phyloP scores from a whole-genome alignment of 2,113 vertebrate species.

The Castor canadensis region DNA sequence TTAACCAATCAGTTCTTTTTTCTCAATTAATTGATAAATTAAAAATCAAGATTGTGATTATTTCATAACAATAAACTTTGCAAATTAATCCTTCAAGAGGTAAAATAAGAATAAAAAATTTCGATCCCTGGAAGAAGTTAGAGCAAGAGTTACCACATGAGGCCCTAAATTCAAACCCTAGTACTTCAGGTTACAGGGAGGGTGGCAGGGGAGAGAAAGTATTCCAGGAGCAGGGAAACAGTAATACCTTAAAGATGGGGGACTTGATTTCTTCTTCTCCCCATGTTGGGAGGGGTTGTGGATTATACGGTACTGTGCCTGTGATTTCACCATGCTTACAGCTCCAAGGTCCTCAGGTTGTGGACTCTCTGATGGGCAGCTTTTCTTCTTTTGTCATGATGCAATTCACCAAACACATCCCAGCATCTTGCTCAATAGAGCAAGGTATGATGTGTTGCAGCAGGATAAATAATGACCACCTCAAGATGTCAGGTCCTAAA shows the following conservation, averaged over 20 bases:
- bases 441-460: neutral
- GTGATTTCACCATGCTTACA: neutral
- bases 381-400: neutral
- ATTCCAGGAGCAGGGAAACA: neutral
- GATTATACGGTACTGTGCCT: neutral
- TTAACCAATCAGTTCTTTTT: slow-evolving; percentile 16
- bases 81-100: neutral
- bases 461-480: neutral
- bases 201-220: too few relatives aligned
- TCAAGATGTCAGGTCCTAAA: neutral
- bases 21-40: neutral
- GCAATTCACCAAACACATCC: neutral
- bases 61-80: neutral
- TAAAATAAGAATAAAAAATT: slow-evolving; percentile 31
- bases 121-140: neutral
- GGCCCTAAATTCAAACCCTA: too few relatives aligned
- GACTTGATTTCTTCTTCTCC: too few relatives aligned
- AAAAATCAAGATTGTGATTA: slow-evolving; percentile 29
- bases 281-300: neutral
- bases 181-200: too few relatives aligned
- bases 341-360: neutral
- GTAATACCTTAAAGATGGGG: neutral
- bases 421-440: neutral
- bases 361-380: neutral
- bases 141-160: neutral